Conservation (phyloP, 1,140 invertebrate genomes). For the Drosophila tani region DNA sequence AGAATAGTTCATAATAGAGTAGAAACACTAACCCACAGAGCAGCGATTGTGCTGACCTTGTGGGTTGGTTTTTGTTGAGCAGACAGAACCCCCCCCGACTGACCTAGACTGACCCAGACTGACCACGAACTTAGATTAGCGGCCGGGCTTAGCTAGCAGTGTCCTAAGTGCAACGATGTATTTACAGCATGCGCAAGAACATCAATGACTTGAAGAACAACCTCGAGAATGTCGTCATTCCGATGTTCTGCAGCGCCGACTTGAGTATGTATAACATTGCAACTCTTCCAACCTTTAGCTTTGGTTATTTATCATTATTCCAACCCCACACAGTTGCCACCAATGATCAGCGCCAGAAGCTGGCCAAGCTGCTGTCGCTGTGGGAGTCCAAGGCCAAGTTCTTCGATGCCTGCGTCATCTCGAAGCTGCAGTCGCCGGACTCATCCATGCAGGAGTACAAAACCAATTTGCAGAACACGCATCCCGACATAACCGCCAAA, state of each 20-base stretch:
- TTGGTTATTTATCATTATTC: constrained; percentile 4
- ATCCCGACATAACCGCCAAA: constrained; percentile 90
- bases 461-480: constrained; percentile 91
- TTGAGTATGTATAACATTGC: constrained; percentile 86
- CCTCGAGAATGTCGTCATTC: constrained; percentile 96
- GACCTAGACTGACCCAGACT: constrained; percentile 3
- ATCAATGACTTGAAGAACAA: constrained; percentile 95
- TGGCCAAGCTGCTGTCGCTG: constrained; percentile 95
- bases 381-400: constrained; percentile 99
- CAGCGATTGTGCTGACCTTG: not conserved
- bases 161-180: constrained; percentile 61
- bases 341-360: constrained; percentile 94
- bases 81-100: not conserved
- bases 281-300: not conserved
- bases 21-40: constrained; percentile 23
- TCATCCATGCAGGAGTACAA: constrained; percentile 94
- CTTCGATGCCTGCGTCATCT: constrained; percentile 93
- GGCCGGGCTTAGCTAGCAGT: constrained; percentile 10
- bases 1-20: constrained; percentile 18
- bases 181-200: constrained; percentile 95
- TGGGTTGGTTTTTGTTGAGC: constrained; percentile 12
- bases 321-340: constrained; percentile 88
- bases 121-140: constrained; percentile 12
- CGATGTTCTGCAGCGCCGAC: constrained; percentile 97
- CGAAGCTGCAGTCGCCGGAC: constrained; percentile 92